A percentile compares a stretch with the other conserved stretches of the same genome.
phyloP scores from a whole-genome alignment of 2,113 vertebrate genomes.

The Neolamprologus hecqui region DNA sequence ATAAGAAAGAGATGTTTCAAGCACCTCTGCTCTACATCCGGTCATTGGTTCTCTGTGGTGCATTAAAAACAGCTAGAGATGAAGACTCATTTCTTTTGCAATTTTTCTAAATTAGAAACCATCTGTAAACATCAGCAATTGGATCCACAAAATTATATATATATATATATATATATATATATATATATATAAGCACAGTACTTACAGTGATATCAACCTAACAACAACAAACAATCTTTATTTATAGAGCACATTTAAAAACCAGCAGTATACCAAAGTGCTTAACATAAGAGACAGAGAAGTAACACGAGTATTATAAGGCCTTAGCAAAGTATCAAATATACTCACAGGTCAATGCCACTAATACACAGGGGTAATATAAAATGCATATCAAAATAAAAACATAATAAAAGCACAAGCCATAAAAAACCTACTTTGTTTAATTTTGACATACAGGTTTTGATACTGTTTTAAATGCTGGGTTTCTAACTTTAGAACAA shows the following conservation, averaged over 20 bases:
- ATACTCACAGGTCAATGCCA: too few species aligned
- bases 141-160: neutral
- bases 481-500: neutral
- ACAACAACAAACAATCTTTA: too few species aligned
- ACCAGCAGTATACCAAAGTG: too few species aligned
- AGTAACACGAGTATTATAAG: too few species aligned
- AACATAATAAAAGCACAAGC: too few species aligned
- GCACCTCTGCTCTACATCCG: neutral
- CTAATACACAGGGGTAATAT: too few species aligned
- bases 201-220: neutral
- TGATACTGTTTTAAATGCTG: neutral
- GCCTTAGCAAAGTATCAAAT: too few species aligned
- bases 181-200: neutral
- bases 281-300: too few species aligned
- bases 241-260: too few species aligned
- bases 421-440: neutral
- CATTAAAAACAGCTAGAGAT: neutral
- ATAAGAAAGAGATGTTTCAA: neutral
- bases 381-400: too few species aligned
- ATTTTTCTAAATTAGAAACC: too few species aligned
- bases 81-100: accelerated
- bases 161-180: neutral
- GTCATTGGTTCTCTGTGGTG: neutral
- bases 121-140: neutral
- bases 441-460: neutral